Conservation (phyloP, 2,797 vertebrate species). For the Eulemur rubriventer region DNA sequence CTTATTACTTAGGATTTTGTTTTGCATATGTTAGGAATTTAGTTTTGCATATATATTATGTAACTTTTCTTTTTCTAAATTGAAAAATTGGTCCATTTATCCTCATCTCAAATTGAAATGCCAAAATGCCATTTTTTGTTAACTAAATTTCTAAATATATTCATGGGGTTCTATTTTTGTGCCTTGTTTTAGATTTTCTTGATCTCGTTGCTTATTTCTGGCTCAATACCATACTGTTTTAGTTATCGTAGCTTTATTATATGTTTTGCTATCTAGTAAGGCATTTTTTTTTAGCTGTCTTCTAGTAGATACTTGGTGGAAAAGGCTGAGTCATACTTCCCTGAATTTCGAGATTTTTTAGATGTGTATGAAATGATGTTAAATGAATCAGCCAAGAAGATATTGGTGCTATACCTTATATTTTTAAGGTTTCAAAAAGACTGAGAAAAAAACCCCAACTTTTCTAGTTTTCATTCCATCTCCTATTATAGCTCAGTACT, state of each 20-base stretch:
- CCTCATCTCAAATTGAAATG: not conserved
- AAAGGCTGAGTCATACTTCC: not conserved
- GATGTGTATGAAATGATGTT: not conserved
- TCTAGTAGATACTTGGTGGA: not conserved
- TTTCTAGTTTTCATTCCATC: not conserved
- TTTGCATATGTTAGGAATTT: not conserved
- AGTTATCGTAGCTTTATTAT: not conserved
- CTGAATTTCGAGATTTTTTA: not conserved
- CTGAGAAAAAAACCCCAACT: not conserved
- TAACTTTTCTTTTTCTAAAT: not conserved
- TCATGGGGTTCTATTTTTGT: slow-evolving; percentile 1
- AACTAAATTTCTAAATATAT: slow-evolving; percentile 48
- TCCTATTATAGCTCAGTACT: not conserved
- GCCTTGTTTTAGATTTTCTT: not conserved
- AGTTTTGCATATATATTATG: not conserved
- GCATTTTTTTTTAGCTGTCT: not conserved
- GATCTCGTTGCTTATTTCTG: slow-evolving; percentile 3
- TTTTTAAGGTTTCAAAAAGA: not conserved
- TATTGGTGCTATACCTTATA: not conserved
- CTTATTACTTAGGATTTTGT: not conserved
- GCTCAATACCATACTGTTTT: not conserved
- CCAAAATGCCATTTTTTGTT: not conserved
- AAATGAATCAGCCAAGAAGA: not conserved
- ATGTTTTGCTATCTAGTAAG: not conserved
- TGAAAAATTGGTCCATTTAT: not conserved